These are phyloP conservation scores for Pseudochirops cupreus DNA, from an alignment of 2,797 vertebrate genomes.

Conservation along the genomic window DNA sequence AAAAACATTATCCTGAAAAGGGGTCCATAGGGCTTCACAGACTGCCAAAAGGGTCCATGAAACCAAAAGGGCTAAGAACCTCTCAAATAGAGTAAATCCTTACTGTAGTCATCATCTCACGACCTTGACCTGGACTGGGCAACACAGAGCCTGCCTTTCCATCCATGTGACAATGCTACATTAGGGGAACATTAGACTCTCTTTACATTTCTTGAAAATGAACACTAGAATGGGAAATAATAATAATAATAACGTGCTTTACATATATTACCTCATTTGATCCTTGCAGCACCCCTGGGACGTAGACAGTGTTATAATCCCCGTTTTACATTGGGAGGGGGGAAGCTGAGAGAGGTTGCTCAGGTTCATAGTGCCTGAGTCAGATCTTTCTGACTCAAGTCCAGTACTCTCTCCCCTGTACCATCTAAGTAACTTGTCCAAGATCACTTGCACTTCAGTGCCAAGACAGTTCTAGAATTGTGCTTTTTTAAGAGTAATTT, in stretches of 20 bases:
- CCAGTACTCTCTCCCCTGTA: neutral
- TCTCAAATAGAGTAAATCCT: neutral
- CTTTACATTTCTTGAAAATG: neutral
- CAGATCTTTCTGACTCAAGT: neutral
- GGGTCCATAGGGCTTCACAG: neutral
- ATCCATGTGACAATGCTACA: neutral
- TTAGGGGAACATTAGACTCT: neutral
- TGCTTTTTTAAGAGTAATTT: neutral
- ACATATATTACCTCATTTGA: neutral
- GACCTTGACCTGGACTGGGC: neutral
- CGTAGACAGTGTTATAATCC: neutral
- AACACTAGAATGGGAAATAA: neutral
- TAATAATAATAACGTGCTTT: too few species aligned
- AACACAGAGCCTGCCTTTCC: neutral
- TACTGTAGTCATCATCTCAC: neutral
- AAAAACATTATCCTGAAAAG: neutral
- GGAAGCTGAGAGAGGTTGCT: neutral
- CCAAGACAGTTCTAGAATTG: conserved; percentile 7
- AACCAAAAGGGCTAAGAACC: neutral
- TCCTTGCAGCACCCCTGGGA: neutral
- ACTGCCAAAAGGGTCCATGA: neutral
- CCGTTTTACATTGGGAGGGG: neutral
- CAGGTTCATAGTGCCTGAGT: neutral
- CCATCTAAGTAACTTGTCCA: neutral
- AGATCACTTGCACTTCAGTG: conserved; percentile 2